These are phyloP conservation scores for Pyrocoelia pectoralis DNA, from an alignment of 2,888 invertebrate species.

Conservation along the genomic window DNA sequence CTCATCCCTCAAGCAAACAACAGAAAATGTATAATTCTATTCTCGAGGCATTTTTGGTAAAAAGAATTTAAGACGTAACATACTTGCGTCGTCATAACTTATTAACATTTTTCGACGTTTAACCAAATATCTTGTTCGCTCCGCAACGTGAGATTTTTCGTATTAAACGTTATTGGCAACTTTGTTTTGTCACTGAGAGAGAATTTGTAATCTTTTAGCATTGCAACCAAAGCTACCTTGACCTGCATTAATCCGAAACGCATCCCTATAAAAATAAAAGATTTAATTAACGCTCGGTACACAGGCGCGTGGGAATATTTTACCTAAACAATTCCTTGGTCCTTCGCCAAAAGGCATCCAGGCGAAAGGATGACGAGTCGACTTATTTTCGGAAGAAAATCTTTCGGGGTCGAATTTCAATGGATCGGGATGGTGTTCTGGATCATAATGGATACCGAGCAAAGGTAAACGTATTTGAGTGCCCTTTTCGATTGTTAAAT, in stretches of 20 bases:
- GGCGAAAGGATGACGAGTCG: not conserved
- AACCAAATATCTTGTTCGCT: not conserved
- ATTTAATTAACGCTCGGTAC: not conserved
- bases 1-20: no score
- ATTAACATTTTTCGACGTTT: not conserved
- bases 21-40: no score
- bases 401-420: conserved; percentile 5
- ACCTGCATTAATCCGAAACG: conserved; percentile 46
- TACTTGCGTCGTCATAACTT: no score
- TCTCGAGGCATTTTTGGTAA: no score
- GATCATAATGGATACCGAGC: not conserved
- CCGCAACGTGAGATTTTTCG: not conserved
- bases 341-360: conserved; percentile 12
- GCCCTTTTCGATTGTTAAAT: not conserved
- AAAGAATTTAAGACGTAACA: no score
- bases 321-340: not conserved
- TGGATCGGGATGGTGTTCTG: not conserved
- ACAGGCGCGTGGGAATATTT: not conserved
- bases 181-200: conserved; percentile 4
- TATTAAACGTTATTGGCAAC: not conserved
- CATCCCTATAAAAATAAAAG: conserved; percentile 27
- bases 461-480: not conserved
- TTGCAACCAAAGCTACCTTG: conserved; percentile 42
- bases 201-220: conserved; percentile 43
- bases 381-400: not conserved